Conservation (phyloP, 2,113 vertebrate species). For the Naja naja region DNA sequence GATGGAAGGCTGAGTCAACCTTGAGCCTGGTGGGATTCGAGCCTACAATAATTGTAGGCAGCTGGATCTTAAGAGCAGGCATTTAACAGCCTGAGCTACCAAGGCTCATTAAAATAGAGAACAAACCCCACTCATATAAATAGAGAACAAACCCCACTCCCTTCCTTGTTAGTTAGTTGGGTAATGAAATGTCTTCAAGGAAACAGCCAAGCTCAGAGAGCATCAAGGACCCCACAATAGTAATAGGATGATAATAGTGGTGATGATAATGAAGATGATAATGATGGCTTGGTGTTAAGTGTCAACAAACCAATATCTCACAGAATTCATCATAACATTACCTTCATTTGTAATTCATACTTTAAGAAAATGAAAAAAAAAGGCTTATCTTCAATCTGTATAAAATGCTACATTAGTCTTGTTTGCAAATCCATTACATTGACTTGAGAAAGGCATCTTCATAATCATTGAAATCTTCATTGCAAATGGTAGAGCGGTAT, state of each 20-base stretch:
- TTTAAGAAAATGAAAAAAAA: background rate
- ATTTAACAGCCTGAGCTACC: too few species aligned
- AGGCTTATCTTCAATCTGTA: background rate
- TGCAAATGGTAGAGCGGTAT: background rate
- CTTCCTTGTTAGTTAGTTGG: background rate
- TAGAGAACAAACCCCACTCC: background rate
- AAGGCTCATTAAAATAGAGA: too few species aligned
- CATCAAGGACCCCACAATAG: background rate
- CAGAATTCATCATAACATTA: background rate
- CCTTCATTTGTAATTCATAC: background rate
- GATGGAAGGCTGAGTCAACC: too few species aligned
- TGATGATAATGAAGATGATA: background rate
- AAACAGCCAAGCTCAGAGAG: background rate
- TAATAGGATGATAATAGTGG: background rate
- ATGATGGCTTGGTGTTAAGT: background rate
- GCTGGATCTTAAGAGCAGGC: too few species aligned
- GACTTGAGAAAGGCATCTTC: background rate
- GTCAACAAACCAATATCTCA: background rate
- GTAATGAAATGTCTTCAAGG: background rate
- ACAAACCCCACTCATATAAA: too few species aligned
- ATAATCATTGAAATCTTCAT: background rate
- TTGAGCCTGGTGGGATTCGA: too few species aligned
- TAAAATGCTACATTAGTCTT: background rate
- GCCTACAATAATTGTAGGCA: too few species aligned
- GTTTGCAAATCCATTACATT: background rate